Conservation (phyloP, 1,140 invertebrate species). For the Gryon sp. region DNA sequence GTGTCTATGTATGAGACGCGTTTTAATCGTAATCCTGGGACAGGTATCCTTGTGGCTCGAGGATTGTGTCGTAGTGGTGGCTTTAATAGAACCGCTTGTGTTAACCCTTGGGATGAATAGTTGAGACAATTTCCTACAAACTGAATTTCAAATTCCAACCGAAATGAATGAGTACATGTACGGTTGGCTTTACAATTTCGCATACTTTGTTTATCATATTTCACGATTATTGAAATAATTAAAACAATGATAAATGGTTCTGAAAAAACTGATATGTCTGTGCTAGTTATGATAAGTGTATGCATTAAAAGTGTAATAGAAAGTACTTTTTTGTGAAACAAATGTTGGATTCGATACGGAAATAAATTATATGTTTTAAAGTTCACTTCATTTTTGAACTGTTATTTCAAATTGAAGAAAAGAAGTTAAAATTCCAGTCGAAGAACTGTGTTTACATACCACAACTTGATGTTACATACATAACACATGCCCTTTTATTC, state of each 20-base stretch:
- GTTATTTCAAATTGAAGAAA: too few species aligned
- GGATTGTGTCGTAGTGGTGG: conserved; percentile 53
- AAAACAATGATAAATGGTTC: too few species aligned
- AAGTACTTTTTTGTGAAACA: too few species aligned
- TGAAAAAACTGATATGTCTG: too few species aligned
- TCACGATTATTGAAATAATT: conserved; percentile 29
- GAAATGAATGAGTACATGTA: conserved; percentile 27
- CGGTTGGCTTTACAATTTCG: background rate
- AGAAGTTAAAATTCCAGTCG: too few species aligned
- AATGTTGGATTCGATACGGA: too few species aligned
- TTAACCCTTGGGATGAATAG: conserved; percentile 64
- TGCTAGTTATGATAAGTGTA: too few species aligned
- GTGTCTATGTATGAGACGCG: conserved; percentile 34
- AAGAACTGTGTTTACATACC: background rate
- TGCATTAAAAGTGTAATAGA: too few species aligned
- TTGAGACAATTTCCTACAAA: conserved; percentile 58
- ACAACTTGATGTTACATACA: conserved; percentile 1
- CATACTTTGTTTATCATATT: background rate
- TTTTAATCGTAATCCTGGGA: conserved; percentile 60
- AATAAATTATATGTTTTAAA: too few species aligned
- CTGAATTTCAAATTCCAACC: conserved; percentile 57
- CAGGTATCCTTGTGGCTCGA: conserved; percentile 54
- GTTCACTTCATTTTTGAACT: too few species aligned
- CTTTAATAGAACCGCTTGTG: conserved; percentile 60
- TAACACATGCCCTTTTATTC: conserved; percentile 18